Percentiles rank a stretch among this genome's conserved stretches.
These are phyloP conservation scores for Hestina assimilis DNA, from an alignment of 1,140 invertebrate genomes.

Conservation along the genomic window DNA sequence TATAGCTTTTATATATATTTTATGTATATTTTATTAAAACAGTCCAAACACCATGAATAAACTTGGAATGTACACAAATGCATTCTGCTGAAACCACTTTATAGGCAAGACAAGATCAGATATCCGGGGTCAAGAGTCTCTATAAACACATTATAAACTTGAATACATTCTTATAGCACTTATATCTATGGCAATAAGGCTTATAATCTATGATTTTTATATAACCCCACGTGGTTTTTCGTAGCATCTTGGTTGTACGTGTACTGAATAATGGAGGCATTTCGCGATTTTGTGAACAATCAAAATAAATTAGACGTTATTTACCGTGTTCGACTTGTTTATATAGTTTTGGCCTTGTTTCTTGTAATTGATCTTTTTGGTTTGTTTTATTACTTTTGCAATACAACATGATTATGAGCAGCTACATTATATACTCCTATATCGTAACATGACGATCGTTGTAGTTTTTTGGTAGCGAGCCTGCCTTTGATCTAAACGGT, in stretches of 20 bases:
- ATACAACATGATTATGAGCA: neutral
- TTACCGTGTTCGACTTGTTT: conserved; percentile 8
- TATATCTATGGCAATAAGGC: neutral
- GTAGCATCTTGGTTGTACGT: conserved; percentile 6
- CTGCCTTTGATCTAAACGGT: no score
- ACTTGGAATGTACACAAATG: neutral
- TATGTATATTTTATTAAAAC: neutral
- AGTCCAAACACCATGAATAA: neutral
- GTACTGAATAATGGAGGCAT: conserved; percentile 10
- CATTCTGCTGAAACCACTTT: conserved; percentile 4
- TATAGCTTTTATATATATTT: neutral
- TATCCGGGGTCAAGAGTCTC: conserved; percentile 32
- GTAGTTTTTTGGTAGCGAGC: no score
- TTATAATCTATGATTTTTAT: neutral
- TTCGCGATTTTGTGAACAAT: conserved; percentile 21
- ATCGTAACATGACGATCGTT: no score
- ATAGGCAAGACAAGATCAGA: conserved; percentile 26
- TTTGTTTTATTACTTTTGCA: neutral
- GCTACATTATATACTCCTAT: no score
- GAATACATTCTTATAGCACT: neutral
- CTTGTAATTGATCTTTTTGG: neutral
- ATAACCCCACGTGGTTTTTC: neutral
- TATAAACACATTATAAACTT: conserved; percentile 45
- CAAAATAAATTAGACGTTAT: conserved; percentile 24
- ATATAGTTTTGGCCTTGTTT: neutral